Evolutionary conservation across 2,113 vertebrate genomes (phyloP), one percentile per base, ranked within the genome.

Genomic region (Otolemur garnettii): DNA sequence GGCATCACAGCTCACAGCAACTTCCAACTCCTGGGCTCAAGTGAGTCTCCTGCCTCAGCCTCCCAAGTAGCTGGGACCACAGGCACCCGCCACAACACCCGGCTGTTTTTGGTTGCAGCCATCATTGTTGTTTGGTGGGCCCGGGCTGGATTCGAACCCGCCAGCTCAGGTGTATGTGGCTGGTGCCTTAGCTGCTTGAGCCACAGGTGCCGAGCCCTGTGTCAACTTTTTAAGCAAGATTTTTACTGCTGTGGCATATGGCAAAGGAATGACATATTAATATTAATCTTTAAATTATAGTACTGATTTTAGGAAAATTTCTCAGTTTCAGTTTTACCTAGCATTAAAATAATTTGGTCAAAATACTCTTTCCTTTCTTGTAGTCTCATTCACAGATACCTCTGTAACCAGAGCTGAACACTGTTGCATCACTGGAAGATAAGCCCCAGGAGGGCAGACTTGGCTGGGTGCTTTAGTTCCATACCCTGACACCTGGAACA

Each of bases 261-360:
- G 30, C 69, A 82, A 77, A 81, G 66, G 72, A 91, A 50, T 68
- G 68, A 42, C 42, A 24, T n/a, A 77, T 7, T 55, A 72, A 24
- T n/a, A 77, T 7, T 55, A 72, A 87, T 83, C 28, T 93, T 72
- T 94, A 93, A 93, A 77, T 82, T 82, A 81, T 50, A 12, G 74
- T 79, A 60, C 60, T 77, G 30, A 77, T 24, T 92, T 50, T 72
- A 68, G 68, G 28, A 15, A 57, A 94, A 95, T 45, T 50, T 57
- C 53, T 96, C 62, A n/a, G 60, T 66, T 93, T 72, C 59, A 50
- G 69, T 57, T 87, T 94, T 81, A 95, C 92, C 45, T 80, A 95
- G 78, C 84, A 93, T 91, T 64, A 84, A 87, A 80, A 92, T 80
- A 92, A 90, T 71, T 83, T 75, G 26, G 26, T 87, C 50, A 68